Conservation (phyloP, 2,888 invertebrate genomes). For the Craniophora ligustri region DNA sequence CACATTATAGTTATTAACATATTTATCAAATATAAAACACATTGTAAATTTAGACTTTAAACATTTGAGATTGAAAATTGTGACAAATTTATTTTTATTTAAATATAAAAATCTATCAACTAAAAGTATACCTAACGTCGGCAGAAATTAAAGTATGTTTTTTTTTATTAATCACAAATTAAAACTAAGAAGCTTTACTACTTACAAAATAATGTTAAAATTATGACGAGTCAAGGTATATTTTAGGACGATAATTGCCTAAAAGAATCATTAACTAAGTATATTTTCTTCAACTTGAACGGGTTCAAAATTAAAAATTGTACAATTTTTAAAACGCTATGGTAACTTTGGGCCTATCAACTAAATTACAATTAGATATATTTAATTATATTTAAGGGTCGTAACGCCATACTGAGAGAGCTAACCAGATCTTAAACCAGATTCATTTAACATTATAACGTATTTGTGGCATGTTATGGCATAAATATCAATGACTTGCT, state of each 20-base stretch:
- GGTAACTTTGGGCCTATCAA: constrained; percentile 80
- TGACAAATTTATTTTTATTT: constrained; percentile 47
- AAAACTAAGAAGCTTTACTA: constrained; percentile 69
- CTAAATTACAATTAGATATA: constrained; percentile 68
- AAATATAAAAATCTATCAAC: constrained; percentile 51
- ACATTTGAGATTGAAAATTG: constrained; percentile 49
- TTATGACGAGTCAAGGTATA: constrained; percentile 66
- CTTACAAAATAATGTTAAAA: constrained; percentile 68
- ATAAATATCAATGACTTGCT: constrained; percentile 49
- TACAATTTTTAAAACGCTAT: constrained; percentile 75
- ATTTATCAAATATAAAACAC: constrained; percentile 40
- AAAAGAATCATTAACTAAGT: constrained; percentile 48
- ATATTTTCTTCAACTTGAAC: constrained; percentile 58
- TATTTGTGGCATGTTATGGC: constrained; percentile 73
- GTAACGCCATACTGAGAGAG: constrained; percentile 54
- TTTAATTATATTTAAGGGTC: constrained; percentile 48
- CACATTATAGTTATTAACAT: constrained; percentile 49
- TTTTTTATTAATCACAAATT: constrained; percentile 59
- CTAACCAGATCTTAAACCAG: constrained; percentile 52
- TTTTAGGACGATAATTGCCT: constrained; percentile 50
- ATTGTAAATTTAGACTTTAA: constrained; percentile 48
- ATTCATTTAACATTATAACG: constrained; percentile 37
- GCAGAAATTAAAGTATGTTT: constrained; percentile 49
- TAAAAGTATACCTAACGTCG: constrained; percentile 50
- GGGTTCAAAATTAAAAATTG: constrained; percentile 68